A percentile compares a stretch with the other conserved stretches of the same genome.
phyloP scores from a whole-genome alignment of 2,888 invertebrate species.

The Synergus japonicus region DNA sequence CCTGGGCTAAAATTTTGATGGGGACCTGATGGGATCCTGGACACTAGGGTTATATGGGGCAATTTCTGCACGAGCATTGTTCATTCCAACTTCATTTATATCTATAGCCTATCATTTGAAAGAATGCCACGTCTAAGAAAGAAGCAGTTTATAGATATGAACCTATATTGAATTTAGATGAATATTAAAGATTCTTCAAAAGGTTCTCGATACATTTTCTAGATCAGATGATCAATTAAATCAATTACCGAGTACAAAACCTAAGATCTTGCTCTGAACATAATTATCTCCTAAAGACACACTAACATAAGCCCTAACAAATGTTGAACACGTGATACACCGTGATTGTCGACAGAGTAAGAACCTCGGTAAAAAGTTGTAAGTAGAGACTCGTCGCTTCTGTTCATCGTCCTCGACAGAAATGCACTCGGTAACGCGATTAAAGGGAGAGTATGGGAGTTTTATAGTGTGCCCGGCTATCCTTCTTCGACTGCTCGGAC shows the following conservation, averaged over 20 bases:
- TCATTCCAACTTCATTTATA: too few relatives aligned
- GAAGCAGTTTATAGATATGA: too few relatives aligned
- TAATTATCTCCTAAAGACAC: slow-evolving; percentile 30
- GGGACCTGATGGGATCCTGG: too few relatives aligned
- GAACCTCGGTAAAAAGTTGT: slow-evolving; percentile 55
- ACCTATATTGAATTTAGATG: too few relatives aligned
- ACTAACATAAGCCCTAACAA: slow-evolving; percentile 42
- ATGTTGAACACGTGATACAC: slow-evolving; percentile 19
- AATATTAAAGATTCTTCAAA: background rate
- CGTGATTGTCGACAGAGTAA: slow-evolving; percentile 26
- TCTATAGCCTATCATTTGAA: too few relatives aligned
- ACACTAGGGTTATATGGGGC: too few relatives aligned
- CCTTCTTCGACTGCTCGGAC: slow-evolving; percentile 58
- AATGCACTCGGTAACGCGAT: slow-evolving; percentile 56
- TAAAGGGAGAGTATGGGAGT: slow-evolving; percentile 49
- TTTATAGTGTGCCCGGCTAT: slow-evolving; percentile 56
- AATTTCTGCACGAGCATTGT: too few relatives aligned
- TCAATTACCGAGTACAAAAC: slow-evolving; percentile 1
- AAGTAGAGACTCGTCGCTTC: slow-evolving; percentile 48
- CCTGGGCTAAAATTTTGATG: too few relatives aligned
- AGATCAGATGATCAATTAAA: background rate
- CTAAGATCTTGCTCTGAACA: slow-evolving; percentile 16
- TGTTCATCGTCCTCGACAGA: slow-evolving; percentile 54
- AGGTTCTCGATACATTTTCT: background rate
- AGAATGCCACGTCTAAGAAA: too few relatives aligned